phyloP scores from a whole-genome alignment of 2,888 invertebrate genomes.

The Agonopterix arenella region DNA sequence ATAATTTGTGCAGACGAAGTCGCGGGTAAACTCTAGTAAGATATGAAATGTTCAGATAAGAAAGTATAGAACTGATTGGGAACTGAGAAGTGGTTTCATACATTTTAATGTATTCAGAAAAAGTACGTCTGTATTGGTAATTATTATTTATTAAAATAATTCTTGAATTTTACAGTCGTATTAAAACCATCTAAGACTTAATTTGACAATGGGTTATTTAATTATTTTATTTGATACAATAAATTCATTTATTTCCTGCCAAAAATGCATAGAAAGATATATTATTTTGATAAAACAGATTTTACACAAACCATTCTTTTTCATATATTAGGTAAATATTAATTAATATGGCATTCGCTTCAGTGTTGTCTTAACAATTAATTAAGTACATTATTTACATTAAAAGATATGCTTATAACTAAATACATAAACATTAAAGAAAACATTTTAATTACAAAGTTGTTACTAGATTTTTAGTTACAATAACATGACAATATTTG shows the following conservation, averaged over 20 bases:
- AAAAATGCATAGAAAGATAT: not conserved
- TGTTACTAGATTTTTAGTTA: not conserved
- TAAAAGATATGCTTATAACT: slow-evolving; percentile 6
- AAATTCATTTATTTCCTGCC: not conserved
- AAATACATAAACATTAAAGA: not conserved
- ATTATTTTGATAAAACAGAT: not conserved
- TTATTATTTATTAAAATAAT: slow-evolving; percentile 5
- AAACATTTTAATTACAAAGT: not conserved
- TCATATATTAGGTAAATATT: slow-evolving; percentile 32
- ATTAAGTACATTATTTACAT: slow-evolving; percentile 40
- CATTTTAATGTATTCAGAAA: too few species aligned
- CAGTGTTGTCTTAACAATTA: slow-evolving; percentile 31
- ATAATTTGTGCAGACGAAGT: too few species aligned
- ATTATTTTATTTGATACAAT: slow-evolving; percentile 1
- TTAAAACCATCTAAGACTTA: not conserved
- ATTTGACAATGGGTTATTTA: slow-evolving; percentile 1
- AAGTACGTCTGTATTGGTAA: not conserved
- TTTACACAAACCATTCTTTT: slow-evolving; percentile 18
- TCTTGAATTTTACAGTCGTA: not conserved
- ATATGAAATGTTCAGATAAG: too few species aligned
- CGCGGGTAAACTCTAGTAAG: too few species aligned
- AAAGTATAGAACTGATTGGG: too few species aligned
- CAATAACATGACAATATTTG: not conserved
- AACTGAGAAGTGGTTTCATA: too few species aligned
- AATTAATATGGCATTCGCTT: slow-evolving; percentile 69